Conservation (phyloP, 2,888 invertebrate genomes). For the Melanophora roralis region DNA sequence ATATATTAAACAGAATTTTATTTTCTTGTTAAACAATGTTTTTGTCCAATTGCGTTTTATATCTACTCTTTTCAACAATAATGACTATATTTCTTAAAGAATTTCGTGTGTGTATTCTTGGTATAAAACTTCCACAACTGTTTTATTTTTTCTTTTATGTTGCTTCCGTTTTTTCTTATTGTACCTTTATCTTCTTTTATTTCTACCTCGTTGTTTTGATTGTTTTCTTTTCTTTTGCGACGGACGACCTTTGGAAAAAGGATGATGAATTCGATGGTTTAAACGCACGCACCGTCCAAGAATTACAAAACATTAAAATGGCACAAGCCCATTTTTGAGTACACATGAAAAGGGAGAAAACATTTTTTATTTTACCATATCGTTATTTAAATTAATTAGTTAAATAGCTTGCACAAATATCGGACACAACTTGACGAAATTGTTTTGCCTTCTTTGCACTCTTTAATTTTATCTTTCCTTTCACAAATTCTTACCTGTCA, state of each 20-base stretch:
- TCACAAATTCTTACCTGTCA: constrained; percentile 58
- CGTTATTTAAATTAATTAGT: too few species aligned
- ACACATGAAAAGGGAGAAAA: constrained; percentile 15
- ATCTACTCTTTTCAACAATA: constrained; percentile 19
- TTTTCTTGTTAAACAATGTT: constrained; percentile 12
- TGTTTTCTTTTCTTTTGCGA: constrained; percentile 52
- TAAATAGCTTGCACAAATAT: constrained; percentile 16
- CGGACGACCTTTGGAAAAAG: constrained; percentile 58
- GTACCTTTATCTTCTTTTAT: constrained; percentile 47
- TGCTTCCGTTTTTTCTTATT: constrained; percentile 6
- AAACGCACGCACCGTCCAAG: constrained; percentile 47
- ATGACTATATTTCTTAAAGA: neutral
- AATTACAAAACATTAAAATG: neutral
- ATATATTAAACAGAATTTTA: constrained; percentile 43
- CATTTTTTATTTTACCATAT: too few species aligned
- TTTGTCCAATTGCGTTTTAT: constrained; percentile 46
- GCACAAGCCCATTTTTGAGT: constrained; percentile 11
- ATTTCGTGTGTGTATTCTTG: constrained; percentile 22
- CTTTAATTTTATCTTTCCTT: constrained; percentile 23
- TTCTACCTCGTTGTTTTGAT: constrained; percentile 52
- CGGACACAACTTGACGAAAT: constrained; percentile 35
- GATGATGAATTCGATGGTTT: constrained; percentile 30
- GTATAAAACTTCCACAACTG: constrained; percentile 42
- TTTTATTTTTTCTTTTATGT: constrained; percentile 16
- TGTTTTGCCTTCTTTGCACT: constrained; percentile 28